A percentile compares a stretch with the other conserved stretches of the same genome.
These are phyloP conservation scores for Magallana nippona DNA, from an alignment of 2,888 invertebrate genomes.

Conservation along the genomic window DNA sequence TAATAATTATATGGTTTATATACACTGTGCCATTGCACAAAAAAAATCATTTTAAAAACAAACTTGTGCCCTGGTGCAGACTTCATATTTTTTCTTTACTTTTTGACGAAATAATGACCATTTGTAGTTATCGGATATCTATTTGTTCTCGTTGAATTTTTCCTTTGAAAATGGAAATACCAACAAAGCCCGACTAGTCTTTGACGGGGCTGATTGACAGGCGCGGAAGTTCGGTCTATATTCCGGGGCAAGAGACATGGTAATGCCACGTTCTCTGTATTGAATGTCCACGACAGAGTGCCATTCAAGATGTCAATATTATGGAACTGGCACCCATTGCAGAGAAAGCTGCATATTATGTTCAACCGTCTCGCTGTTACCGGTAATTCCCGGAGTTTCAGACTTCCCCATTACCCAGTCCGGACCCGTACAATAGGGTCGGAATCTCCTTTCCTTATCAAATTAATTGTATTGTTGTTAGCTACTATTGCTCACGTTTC, in stretches of 20 bases:
- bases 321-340: background rate
- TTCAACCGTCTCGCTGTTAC: background rate
- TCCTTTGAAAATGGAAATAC: constrained; percentile 5
- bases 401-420: background rate
- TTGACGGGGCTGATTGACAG: background rate
- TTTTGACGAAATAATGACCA: constrained; percentile 17
- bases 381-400: background rate
- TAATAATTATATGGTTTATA: no score
- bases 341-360: background rate
- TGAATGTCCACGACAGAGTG: background rate
- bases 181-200: background rate
- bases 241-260: background rate
- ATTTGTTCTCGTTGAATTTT: background rate
- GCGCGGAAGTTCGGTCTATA: background rate
- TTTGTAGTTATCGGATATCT: constrained; percentile 7
- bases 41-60: background rate
- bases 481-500: no score
- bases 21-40: no score
- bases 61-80: background rate
- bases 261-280: background rate
- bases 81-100: background rate
- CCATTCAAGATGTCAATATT: background rate
- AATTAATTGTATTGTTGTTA: no score
- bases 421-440: no score
- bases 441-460: no score